These are phyloP conservation scores for Ormyrus labotus DNA, from an alignment of 2,888 invertebrate species.

Conservation along the genomic window DNA sequence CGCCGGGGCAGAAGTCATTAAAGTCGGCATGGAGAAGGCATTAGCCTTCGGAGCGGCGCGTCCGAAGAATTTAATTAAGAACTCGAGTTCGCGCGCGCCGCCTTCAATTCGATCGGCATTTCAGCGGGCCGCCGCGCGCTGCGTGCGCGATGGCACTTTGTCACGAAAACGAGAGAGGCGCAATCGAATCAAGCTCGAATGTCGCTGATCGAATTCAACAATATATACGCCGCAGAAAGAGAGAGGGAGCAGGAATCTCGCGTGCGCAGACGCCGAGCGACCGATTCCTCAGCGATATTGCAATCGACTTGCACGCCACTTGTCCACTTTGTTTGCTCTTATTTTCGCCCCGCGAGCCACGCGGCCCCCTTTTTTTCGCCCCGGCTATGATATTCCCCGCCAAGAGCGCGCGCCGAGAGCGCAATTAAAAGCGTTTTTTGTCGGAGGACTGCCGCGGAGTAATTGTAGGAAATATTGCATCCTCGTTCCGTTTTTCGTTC, in stretches of 20 bases:
- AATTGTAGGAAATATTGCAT: too few relatives aligned
- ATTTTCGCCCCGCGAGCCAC: too few relatives aligned
- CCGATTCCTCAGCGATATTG: too few relatives aligned
- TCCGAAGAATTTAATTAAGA: conserved; percentile 44
- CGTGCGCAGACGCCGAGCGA: not conserved
- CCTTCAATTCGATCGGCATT: conserved; percentile 9
- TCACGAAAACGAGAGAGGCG: conserved; percentile 31
- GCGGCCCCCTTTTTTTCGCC: too few relatives aligned
- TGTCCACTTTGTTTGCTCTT: too few relatives aligned
- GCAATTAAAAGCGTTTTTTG: too few relatives aligned
- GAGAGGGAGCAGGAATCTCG: not conserved
- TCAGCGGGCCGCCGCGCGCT: conserved; percentile 12
- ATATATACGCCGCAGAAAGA: not conserved
- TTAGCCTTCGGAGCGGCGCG: not conserved
- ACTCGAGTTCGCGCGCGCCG: not conserved
- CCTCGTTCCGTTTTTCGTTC: too few relatives aligned
- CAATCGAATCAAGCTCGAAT: conserved; percentile 47
- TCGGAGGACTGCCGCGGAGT: too few relatives aligned
- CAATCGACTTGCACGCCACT: too few relatives aligned
- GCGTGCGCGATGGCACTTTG: conserved; percentile 41
- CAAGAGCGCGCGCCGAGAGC: too few relatives aligned
- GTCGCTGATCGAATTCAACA: conserved; percentile 38
- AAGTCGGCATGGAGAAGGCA: not conserved
- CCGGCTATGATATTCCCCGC: too few relatives aligned
- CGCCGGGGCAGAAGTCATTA: not conserved